Conservation (phyloP, 2,888 invertebrate genomes). For the Blastobasis adustella region DNA sequence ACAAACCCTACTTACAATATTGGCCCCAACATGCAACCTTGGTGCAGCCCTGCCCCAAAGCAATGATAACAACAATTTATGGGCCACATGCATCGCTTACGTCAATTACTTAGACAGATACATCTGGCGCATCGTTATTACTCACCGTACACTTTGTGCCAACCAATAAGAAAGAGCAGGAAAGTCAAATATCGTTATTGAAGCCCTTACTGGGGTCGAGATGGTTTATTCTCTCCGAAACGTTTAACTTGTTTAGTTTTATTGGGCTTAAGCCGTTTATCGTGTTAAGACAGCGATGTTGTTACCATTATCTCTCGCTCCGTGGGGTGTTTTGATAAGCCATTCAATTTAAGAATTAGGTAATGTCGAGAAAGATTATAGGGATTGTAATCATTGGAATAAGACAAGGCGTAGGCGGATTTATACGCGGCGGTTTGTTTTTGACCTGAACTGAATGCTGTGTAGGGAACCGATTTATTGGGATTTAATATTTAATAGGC, state of each 20-base stretch:
- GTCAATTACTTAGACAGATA: slow-evolving; percentile 39
- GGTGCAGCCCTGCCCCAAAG: slow-evolving; percentile 14
- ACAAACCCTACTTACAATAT: not conserved
- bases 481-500: not conserved
- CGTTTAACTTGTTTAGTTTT: slow-evolving; percentile 69
- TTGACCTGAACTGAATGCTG: too few species aligned
- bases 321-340: slow-evolving; percentile 53
- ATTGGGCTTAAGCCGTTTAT: slow-evolving; percentile 62
- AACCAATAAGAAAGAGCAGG: slow-evolving; percentile 17
- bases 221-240: slow-evolving; percentile 47
- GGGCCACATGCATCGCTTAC: slow-evolving; percentile 32
- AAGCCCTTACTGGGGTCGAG: slow-evolving; percentile 35
- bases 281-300: slow-evolving; percentile 57
- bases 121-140: slow-evolving; percentile 32
- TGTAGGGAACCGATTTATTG: too few species aligned
- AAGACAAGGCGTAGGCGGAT: slow-evolving; percentile 9
- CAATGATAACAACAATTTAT: slow-evolving; percentile 36
- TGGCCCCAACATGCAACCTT: not conserved
- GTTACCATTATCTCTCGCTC: slow-evolving; percentile 41
- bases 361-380: too few species aligned
- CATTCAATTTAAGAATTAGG: slow-evolving; percentile 40
- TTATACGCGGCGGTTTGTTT: too few species aligned
- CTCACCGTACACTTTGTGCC: slow-evolving; percentile 29
- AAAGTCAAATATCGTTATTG: slow-evolving; percentile 36
- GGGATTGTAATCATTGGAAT: too few species aligned